Conservation (phyloP, 2,797 vertebrate genomes). For the Avahi laniger region DNA sequence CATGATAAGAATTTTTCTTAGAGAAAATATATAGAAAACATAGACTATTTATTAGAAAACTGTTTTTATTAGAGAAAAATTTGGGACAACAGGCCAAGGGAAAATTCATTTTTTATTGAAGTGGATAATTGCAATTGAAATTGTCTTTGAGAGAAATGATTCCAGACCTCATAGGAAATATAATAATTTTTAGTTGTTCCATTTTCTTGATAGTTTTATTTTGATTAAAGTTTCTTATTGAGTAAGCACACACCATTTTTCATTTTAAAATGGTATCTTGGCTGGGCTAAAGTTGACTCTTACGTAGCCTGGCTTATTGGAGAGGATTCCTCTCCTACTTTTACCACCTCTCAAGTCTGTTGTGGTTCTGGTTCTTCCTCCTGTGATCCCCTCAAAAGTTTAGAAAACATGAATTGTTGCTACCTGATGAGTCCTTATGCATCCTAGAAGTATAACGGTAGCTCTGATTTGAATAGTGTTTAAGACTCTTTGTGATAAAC, state of each 20-base stretch:
- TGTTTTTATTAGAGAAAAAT: not conserved
- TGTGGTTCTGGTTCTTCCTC: not conserved
- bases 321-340: not conserved
- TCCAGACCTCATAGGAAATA: constrained; percentile 1
- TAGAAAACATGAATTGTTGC: not conserved
- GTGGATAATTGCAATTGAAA: constrained; percentile 1
- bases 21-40: not conserved
- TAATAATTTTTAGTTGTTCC: not conserved
- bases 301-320: not conserved
- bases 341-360: rapidly evolving
- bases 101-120: not conserved
- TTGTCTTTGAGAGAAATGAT: constrained; percentile 41
- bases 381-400: not conserved
- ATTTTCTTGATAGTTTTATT: constrained; percentile 46
- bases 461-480: not conserved
- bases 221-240: constrained; percentile 42
- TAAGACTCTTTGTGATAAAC: not conserved
- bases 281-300: not conserved
- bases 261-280: not conserved
- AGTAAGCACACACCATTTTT: not conserved
- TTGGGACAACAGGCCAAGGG: not conserved
- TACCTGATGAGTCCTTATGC: not conserved
- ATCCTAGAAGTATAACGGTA: not conserved
- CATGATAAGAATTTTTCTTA: not conserved
- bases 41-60: not conserved